Evolutionary conservation across 2,888 invertebrate genomes (phyloP), one percentile per base, ranked within the genome.

Genomic region (Suillia variegata): DNA sequence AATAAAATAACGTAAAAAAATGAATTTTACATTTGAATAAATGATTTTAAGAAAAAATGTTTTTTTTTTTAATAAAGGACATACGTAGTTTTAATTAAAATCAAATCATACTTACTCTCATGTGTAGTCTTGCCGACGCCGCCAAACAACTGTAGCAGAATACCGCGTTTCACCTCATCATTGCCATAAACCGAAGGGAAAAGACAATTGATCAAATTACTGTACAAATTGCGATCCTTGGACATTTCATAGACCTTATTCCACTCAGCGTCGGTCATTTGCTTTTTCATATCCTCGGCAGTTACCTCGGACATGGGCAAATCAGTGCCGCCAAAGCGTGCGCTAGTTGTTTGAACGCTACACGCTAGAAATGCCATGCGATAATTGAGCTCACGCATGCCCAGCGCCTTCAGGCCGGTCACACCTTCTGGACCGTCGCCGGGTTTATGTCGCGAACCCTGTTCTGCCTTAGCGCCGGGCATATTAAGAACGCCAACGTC

Each of bases 161-260:
- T 90, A 1, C 92, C 94, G 55, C 89, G 83, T 80, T 99, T 99
- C 0, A 99, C 93, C 80, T 98, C 98, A 69, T 96, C 97, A 80
- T 94, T 96, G 0, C 97, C 99, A 75, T 98, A 96, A 68, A 99
- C 91, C 45, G 97, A 92, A 0, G 99, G 98, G 75, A 99, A 99
- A 49, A 99, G 85, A 75, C 95, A 93, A 55, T 88, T 87, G 48
- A 95, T 94, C 56, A 99, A 84, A 81, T 99, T 96, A 68, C 89
- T 87, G 81, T 96, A 96, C 0, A 99, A 84, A 80, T 92, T 92
- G 54, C 88, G 88, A 79, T 99, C 99, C 56, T 91, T 88, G n/a
- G 94, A 94, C 98, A 98, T 98, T 74, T 95, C 93, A 74, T 95
- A 96, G 59, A 98, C 87, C 83, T 93, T 94, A 73, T 94, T 91